Percentiles rank a stretch among this genome's conserved stretches.
Conservation (phyloP, 2,113 vertebrate species). For the Leucopsar rothschildi region DNA sequence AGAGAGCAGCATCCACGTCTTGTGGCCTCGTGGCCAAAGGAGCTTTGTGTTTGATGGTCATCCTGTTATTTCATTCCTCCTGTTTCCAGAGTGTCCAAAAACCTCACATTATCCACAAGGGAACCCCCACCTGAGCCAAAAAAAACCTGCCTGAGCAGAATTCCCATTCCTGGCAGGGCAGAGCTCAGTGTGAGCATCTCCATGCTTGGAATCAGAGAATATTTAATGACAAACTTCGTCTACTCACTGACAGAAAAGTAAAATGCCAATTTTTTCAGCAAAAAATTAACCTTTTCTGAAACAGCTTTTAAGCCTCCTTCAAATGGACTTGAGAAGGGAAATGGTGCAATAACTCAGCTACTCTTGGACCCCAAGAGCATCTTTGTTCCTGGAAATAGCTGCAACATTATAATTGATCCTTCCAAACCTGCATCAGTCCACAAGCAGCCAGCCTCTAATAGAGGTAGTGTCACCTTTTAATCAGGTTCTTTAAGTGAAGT, state of each 20-base stretch:
- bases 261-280: background rate
- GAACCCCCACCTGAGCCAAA: background rate
- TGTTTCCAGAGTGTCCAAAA: background rate
- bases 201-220: background rate
- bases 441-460: background rate
- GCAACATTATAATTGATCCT: background rate
- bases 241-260: background rate
- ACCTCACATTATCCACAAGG: background rate
- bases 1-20: accelerated
- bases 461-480: conserved; percentile 24
- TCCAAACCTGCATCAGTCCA: background rate
- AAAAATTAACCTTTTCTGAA: background rate
- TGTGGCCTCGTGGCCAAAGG: background rate
- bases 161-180: background rate
- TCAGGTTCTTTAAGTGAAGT: conserved; percentile 37
- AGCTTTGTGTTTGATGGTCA: background rate
- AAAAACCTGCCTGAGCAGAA: background rate
- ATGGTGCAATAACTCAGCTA: background rate
- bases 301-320: background rate
- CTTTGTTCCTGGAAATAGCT: background rate
- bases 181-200: background rate
- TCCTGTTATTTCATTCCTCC: background rate
- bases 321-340: conserved; percentile 37
- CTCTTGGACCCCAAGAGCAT: background rate
- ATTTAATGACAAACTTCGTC: background rate